Base-by-base conservation (phyloP, 1,140 invertebrate genomes). In the Drosophila leontia region DNA sequence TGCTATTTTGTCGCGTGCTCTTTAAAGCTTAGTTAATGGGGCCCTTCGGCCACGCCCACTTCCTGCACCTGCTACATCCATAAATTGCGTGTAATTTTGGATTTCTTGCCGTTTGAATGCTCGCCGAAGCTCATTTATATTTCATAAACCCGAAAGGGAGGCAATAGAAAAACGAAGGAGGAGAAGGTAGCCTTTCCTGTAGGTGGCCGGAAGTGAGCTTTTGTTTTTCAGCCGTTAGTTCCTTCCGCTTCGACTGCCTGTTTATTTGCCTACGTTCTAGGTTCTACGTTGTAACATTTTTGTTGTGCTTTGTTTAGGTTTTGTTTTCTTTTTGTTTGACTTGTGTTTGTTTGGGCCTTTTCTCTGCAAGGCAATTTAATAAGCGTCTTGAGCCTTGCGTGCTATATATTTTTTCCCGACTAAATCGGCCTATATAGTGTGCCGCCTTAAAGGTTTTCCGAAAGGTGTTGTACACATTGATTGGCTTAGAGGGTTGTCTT, bases 221-320 rank as follows among this genome's bases (percentile, higher is more conserved):
- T 90, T 90, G 86, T 91, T 91, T 86, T 80, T 70, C 56, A 91
- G 86, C 86, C 86, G 87, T 82, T 81, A 91, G 75, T 86, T 91
- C 75, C 86, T 90, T 90, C 86, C 86, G 86, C 59, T 82, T 62
- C 45, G 44, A 39, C 67, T 59, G 56, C 34, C 53, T 79, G 57
- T 64, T 63, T 71, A 50, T 59, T 67, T 75, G 69, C 48, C 68
- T 68, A 69, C 48, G 12, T 58, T 58, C 19, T 58, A 55, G 48
- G 35, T 6, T 65, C 37, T 37, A 64, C 19, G 45, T 48, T 23
- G 2, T 32, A 17, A 17, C 15, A 41, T 37, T 37, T 17, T 15
- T 55, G 13, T 37, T 37, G 12, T 6, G 34, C 19, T 37, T 55
- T 56, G 55, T 42, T 17, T 37, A 11, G 41, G 42, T 69, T 26